Evolutionary conservation across 1,140 invertebrate genomes (phyloP), one percentile per base, ranked within the genome.

Genomic region (Macrotrachela quadricornifera): DNA sequence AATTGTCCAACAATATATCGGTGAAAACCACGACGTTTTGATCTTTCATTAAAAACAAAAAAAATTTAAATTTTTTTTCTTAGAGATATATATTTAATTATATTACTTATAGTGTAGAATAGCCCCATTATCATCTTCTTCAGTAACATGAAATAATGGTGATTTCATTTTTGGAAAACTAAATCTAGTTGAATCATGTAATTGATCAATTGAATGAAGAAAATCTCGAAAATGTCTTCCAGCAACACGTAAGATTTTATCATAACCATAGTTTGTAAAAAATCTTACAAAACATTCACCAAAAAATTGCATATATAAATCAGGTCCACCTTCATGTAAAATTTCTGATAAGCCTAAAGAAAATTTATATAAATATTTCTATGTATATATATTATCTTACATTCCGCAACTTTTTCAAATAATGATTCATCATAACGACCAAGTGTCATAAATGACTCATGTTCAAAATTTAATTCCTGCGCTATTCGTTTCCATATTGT

Each of bases 101-200:
- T n/a, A n/a, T 55, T 80, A 83, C 46, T 81, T 74, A 62, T 88
- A 88, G 0, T 84, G 76, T 30, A 88, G 71, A 6, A 64, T 56
- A 13, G 81, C 82, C 1, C 81, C 83, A 39, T 81, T 71, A 21
- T 76, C 70, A 63, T 86, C 82, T 52, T 83, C 76, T 45, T 79
- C 74, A 0, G 79, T 81, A 37, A 85, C 73, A 61, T 83, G 82
- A 78, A 88, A 86, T 18, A 82, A 83, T 0, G 83, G 83, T 56
- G 81, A 84, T 61, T 82, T 80, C 81, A 88, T 84, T 65, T 80
- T 79, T 0, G 83, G 83, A 65, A 85, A 86, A n/a, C 81, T 81
- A 61, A 83, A 84, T 55, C 82, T 73, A 77, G 86, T 85, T 57
- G 83, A 80, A 63, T 83, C 77, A 63, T 87, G 84, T 45, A 88